Evolutionary conservation across 2,888 invertebrate species (phyloP), one percentile per base, ranked within the genome.

Genomic region (Callyntrura guangdongensis): DNA sequence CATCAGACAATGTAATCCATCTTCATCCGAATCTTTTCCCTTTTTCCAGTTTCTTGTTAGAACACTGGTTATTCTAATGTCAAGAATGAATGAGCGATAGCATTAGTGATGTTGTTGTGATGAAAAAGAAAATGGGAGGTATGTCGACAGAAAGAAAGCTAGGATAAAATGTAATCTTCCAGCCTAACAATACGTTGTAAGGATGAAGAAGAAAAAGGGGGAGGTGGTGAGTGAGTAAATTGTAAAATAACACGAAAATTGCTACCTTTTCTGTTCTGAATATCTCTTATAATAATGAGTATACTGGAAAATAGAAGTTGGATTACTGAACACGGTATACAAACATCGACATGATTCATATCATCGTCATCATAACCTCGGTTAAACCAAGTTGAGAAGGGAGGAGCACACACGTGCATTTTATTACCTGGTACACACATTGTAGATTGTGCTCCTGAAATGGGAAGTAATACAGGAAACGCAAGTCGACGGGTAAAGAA

Each of bases 211-310:
- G 1, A 3, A 49, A 74, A 17, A 74, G 49, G 3, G 11, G 64
- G 53, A 25, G n/a, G n/a, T n/a, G n/a, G 22, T 47, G 25, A 49
- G 47, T 11, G 20, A 83, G 83, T 14, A 67, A 69, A 84, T 84
- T 64, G 84, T 14, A 69, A 84, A 22, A 49, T 84, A 69, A 53
- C 84, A 84, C 84, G 84, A 84, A 84, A 84, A 74, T 74, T 74
- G 47, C 74, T 74, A 74, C 74, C 74, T 74, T 74, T 47, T 49
- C 74, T 47, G 20, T 47, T n/a, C 67, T 14, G 45, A 6, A 36
- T 72, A 27, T 20, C 64, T 64, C 45, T 36, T n/a, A 69, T 27
- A 45, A 36, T 45, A 64, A 22, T 64, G 64, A 20, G 22, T 20
- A 64, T 12, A 59, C 14, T 8, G 6, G 14, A n/a, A 56, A 56